phyloP scores from a whole-genome alignment of 1,140 invertebrate species.

The Ladona fulva region DNA sequence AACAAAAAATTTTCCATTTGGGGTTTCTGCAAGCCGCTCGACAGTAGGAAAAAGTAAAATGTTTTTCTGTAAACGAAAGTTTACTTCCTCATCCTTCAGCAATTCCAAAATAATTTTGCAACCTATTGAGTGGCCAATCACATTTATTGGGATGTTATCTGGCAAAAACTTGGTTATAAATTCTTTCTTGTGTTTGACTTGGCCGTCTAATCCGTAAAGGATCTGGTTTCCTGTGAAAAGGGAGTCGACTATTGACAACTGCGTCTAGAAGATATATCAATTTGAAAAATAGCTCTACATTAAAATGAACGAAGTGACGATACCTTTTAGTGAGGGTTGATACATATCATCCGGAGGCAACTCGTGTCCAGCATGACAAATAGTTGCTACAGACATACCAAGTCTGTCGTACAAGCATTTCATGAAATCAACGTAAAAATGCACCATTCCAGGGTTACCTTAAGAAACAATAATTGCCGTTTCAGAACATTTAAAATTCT shows the following conservation, averaged over 20 bases:
- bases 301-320: not conserved
- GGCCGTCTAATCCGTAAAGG: constrained; percentile 58
- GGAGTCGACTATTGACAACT: constrained; percentile 14
- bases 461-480: constrained; percentile 31
- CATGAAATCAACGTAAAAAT: constrained; percentile 64
- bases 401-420: constrained; percentile 45
- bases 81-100: constrained; percentile 46
- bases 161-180: constrained; percentile 67
- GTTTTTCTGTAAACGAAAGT: constrained; percentile 40
- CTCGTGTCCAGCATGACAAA: constrained; percentile 57
- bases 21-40: constrained; percentile 61
- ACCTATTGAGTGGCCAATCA: constrained; percentile 80
- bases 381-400: constrained; percentile 57
- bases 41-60: constrained; percentile 77
- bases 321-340: constrained; percentile 13
- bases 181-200: constrained; percentile 69
- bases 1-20: constrained; percentile 54
- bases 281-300: not conserved
- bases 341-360: not conserved
- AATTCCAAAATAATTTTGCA: constrained; percentile 68
- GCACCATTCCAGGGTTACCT: constrained; percentile 62
- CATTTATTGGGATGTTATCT: constrained; percentile 51
- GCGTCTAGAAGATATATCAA: not conserved
- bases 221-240: constrained; percentile 32
- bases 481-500: constrained; percentile 11